phyloP scores from a whole-genome alignment of 2,797 vertebrate species.

The Tenualosa thibaudeaui region DNA sequence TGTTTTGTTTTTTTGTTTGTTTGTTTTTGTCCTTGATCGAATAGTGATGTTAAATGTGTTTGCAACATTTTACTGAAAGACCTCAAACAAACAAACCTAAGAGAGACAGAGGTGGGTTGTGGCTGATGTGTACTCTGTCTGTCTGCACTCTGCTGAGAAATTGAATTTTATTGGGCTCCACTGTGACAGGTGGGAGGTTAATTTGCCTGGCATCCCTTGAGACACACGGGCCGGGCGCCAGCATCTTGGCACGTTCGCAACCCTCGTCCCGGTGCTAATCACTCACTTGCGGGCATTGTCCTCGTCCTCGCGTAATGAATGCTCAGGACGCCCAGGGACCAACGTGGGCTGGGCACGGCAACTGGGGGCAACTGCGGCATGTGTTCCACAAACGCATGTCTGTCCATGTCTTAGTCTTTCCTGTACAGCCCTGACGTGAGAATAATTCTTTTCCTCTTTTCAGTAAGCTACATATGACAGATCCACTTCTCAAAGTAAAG shows the following conservation, averaged over 20 bases:
- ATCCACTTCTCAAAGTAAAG: background rate
- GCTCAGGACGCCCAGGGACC: background rate
- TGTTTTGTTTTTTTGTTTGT: too few relatives aligned
- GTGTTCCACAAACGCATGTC: background rate
- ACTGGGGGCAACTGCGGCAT: background rate
- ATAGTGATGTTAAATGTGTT: too few relatives aligned
- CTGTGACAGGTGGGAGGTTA: slow-evolving; percentile 42
- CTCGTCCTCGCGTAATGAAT: slow-evolving; percentile 37
- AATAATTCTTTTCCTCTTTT: background rate
- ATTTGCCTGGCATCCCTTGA: slow-evolving; percentile 37
- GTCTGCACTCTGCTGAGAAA: slow-evolving; percentile 1
- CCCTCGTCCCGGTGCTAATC: slow-evolving; percentile 38
- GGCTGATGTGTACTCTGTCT: background rate
- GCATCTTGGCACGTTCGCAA: slow-evolving; percentile 29
- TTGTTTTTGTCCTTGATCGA: too few relatives aligned
- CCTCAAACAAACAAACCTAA: too few relatives aligned
- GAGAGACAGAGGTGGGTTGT: background rate
- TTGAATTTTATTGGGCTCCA: slow-evolving; percentile 24
- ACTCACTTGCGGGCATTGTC: slow-evolving; percentile 41
- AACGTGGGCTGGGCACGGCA: background rate
- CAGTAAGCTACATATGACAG: background rate
- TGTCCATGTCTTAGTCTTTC: background rate
- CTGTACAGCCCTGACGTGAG: background rate
- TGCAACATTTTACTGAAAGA: too few relatives aligned
- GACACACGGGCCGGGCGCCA: slow-evolving; percentile 1